Evolutionary conservation across 2,113 vertebrate species (phyloP), one percentile per base, ranked within the genome.

Genomic region (Myotis lucifugus): DNA sequence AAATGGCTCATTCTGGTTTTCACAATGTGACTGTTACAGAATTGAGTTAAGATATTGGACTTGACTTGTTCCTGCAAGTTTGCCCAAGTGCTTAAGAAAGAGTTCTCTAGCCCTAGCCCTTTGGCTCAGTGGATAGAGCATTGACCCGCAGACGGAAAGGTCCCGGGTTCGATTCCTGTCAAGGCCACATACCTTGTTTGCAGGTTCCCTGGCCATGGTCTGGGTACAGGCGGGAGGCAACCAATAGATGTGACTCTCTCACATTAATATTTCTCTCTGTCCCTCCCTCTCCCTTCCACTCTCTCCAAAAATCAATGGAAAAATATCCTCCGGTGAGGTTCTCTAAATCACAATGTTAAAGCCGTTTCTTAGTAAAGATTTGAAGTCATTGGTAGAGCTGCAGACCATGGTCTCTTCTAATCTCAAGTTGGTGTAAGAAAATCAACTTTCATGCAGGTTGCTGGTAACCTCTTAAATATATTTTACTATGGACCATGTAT

Each of bases 291-390:
- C 23, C 25, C 59, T 61, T 61, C 8, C 59, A 61, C 10, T 25
- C 23, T 27, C 23, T 27, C 59, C 9, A 25, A 61, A 61, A 27
- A 61, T 61, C 59, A 61, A 61, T 61, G 59, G 59, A 27, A 61
- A 61, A 61, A 61, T 61, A 61, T 11, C 59, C 59, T 25, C 21
- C 4, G 23, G 25, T 61, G 59, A 12, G 10, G 11, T 81, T 92
- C 34, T 93, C n/a, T 85, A 74, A 86, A 72, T 83, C 12, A 25
- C 8, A 37, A 10, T 27, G 32, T 52, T 86, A 74, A 95, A 67
- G 19, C 70, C 25, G 8, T 93, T 96, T 85, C 87, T 72, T 94
- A 79, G 89, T 34, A 86, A 70, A 84, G 27, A 94, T 85, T 93
- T 81, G 67, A 66, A 61, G 23, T 92, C 34, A 40, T 15, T 64